Conservation (phyloP, 2,888 invertebrate species). For the Torymus tubicola region DNA sequence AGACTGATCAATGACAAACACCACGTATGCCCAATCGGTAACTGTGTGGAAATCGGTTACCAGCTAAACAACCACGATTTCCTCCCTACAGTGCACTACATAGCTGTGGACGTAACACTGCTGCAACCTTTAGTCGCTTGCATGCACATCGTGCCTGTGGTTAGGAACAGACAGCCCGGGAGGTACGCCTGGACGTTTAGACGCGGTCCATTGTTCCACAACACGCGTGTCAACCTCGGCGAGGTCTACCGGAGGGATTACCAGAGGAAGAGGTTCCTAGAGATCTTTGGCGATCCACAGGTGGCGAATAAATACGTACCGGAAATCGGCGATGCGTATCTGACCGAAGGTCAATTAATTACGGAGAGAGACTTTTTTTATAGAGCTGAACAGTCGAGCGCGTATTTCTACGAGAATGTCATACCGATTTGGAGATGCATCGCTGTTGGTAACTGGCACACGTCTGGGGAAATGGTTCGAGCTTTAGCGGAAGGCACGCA, state of each 20-base stretch:
- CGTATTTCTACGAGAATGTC: conserved; percentile 24
- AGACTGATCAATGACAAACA: too few species aligned
- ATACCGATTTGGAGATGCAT: conserved; percentile 19
- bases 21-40: background rate
- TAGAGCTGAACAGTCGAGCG: background rate
- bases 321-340: background rate
- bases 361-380: conserved; percentile 32
- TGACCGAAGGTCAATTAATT: conserved; percentile 23
- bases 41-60: background rate
- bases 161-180: background rate
- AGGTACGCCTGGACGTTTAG: background rate
- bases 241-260: background rate
- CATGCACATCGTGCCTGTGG: background rate
- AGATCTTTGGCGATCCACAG: background rate
- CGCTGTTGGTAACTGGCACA: conserved; percentile 1
- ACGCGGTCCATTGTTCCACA: background rate
- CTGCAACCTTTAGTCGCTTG: background rate
- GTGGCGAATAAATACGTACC: background rate
- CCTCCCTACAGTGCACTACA: background rate
- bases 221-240: background rate
- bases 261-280: background rate
- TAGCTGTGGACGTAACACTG: background rate
- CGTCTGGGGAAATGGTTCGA: background rate
- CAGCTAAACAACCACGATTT: background rate
- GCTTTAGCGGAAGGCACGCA: background rate